Conservation (phyloP, 1,140 invertebrate species). For the Cydia pomonella region DNA sequence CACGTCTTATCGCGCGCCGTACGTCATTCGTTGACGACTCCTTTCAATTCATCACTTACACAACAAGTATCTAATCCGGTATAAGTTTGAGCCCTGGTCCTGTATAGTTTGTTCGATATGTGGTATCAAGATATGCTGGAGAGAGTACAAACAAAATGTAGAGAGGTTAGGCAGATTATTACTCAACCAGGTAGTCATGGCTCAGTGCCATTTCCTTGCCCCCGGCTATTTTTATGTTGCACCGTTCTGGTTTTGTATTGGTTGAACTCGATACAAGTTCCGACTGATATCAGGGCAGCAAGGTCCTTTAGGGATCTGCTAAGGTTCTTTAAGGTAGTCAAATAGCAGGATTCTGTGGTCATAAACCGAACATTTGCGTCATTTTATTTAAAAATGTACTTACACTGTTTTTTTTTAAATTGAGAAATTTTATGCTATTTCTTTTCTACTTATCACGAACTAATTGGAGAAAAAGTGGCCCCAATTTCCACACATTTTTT, state of each 20-base stretch:
- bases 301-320: not conserved
- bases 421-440: too few relatives aligned
- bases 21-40: not conserved
- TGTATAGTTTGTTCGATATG: not conserved
- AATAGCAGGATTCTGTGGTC: too few relatives aligned
- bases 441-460: too few relatives aligned
- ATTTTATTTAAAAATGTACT: too few relatives aligned
- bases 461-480: too few relatives aligned
- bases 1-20: not conserved
- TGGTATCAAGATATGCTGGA: not conserved
- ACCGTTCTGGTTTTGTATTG: conserved; percentile 5
- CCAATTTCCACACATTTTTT: too few relatives aligned
- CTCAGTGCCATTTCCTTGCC: conserved; percentile 21
- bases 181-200: conserved; percentile 23
- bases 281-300: not conserved
- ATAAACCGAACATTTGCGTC: too few relatives aligned
- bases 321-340: not conserved
- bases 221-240: conserved; percentile 5
- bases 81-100: not conserved
- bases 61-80: not conserved
- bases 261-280: not conserved
- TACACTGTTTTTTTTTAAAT: too few relatives aligned
- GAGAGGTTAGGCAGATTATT: not conserved
- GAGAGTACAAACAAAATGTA: not conserved
- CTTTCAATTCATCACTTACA: not conserved